Base-by-base conservation (phyloP, 2,888 invertebrate species). In the Lycia hirtaria region DNA sequence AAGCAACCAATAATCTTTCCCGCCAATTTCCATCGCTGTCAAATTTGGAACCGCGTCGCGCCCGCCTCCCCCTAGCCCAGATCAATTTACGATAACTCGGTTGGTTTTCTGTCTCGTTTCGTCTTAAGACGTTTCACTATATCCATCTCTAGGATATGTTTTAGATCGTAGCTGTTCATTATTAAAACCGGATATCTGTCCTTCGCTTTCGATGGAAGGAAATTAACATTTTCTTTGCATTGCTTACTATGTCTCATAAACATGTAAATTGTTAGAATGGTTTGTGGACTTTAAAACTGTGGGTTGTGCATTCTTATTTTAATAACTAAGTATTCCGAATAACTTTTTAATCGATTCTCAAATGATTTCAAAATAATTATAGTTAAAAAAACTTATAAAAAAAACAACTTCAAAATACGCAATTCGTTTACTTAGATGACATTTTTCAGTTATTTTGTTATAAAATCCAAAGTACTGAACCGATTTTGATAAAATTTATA, bases 1-100 rank as follows among this genome's bases (percentile, higher is more conserved):
- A 56, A 57, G 77, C 81, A 77, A 84, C 85, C 86, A 86, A 87
- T 88, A 90, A 90, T 88, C 83, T 88, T 89, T 88, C 87, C 86
- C 90, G 90, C 89, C 92, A 91, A 92, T 91, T 91, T 89, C 88
- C 88, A 89, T 92, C 83, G 88, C 89, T 91, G 92, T 92, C 92
- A 91, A 92, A 91, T 91, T 91, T 88, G 88, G 89, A 78, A 82
- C 79, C 82, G 80, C 84, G 81, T 73, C 78, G 75, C 69, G 69
- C 71, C 73, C 74, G 65, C 72, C 74, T 67, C 65, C 71, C 78
- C 76, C 75, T 81, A 70, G 72, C 88, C 82, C 86, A 85, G 91
- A 92, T 92, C 91, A 92, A 92, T 91, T 92, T 88, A 86, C 89
- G 89, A 89, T 89, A 89, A 87, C 89, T 87, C 84, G 85, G 83